Conservation (phyloP, 2,113 vertebrate species). For the Aix galericulata region DNA sequence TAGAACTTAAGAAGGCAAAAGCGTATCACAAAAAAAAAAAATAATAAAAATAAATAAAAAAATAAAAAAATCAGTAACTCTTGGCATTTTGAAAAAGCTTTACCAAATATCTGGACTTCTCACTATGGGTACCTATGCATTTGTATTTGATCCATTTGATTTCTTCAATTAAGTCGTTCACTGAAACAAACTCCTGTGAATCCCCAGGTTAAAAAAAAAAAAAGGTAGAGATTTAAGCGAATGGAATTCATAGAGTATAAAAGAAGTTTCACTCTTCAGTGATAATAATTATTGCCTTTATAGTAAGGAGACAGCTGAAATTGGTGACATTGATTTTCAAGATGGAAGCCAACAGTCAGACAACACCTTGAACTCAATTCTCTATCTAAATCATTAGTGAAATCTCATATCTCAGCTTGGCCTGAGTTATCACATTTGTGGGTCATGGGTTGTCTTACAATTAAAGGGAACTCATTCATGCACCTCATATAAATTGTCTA, state of each 20-base stretch:
- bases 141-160: background rate
- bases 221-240: background rate
- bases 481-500: background rate
- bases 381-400: background rate
- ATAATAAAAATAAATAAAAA: no score
- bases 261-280: background rate
- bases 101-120: background rate
- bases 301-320: background rate
- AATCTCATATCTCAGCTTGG: background rate
- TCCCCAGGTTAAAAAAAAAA: background rate
- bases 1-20: background rate
- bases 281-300: background rate
- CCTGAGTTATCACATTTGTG: background rate
- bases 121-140: background rate
- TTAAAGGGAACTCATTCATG: background rate
- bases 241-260: background rate
- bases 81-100: background rate
- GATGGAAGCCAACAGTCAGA: background rate
- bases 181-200: background rate
- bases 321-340: background rate
- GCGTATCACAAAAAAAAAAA: no score
- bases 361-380: background rate
- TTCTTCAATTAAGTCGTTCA: background rate
- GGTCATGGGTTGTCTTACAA: background rate
- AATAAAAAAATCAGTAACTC: background rate